Evolutionary conservation across 1,140 invertebrate species (phyloP).

Genomic region (Neuroterus valhalla): DNA sequence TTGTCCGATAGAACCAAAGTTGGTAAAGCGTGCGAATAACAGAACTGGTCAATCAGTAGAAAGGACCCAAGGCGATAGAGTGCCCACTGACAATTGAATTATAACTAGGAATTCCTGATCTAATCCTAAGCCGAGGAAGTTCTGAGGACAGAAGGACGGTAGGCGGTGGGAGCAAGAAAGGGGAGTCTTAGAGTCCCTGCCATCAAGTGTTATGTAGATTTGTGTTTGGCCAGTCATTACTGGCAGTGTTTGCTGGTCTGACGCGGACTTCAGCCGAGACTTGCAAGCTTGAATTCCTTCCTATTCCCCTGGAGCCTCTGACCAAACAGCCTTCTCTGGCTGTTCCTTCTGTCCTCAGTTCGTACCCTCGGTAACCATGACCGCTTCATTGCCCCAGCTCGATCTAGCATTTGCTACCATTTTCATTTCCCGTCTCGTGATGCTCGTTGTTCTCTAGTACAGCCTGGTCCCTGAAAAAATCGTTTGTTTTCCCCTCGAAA

Average conservation of each 20-base stretch:
- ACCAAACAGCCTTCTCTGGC: conserved; percentile 34
- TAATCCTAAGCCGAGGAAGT: conserved; percentile 62
- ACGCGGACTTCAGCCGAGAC: conserved; percentile 20
- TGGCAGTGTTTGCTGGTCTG: conserved; percentile 58
- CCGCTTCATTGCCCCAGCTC: conserved; percentile 35
- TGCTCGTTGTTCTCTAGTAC: conserved; percentile 1
- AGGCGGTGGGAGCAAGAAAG: conserved; percentile 35
- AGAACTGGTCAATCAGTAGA: conserved; percentile 13
- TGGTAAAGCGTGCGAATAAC: conserved; percentile 11
- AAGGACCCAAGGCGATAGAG: conserved; percentile 32
- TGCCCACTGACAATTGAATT: conserved; percentile 69
- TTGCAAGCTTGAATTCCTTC: conserved; percentile 35
- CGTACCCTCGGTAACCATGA: conserved; percentile 32
- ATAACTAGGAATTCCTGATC: conserved; percentile 65
- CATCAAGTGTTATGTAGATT: conserved; percentile 74
- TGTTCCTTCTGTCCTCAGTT: conserved; percentile 34
- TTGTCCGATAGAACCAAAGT: neutral
- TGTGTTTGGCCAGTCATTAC: conserved; percentile 73
- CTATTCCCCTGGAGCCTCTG: conserved; percentile 14
- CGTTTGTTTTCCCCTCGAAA: conserved; percentile 16
- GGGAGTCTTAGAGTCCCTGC: conserved; percentile 46
- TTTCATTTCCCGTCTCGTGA: conserved; percentile 28
- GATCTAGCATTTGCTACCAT: neutral
- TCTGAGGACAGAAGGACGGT: conserved; percentile 48
- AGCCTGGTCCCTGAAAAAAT: conserved; percentile 12